Conservation (phyloP, 2,797 vertebrate species). For the Gallinago nigripennis region DNA sequence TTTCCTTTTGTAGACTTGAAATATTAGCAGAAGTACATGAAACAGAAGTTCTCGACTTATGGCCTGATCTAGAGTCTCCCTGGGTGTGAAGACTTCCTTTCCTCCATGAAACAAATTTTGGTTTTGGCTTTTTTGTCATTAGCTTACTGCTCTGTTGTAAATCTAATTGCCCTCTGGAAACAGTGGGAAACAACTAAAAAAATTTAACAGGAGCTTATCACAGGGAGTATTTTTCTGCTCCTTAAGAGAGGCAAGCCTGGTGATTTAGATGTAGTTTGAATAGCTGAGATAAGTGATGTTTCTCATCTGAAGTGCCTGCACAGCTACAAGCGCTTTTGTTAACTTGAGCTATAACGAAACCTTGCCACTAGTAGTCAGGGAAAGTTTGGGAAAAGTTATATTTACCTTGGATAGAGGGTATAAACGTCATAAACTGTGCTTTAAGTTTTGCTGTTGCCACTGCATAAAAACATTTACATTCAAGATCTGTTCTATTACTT, state of each 20-base stretch:
- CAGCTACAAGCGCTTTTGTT: not conserved
- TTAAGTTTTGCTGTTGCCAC: not conserved
- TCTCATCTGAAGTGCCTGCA: constrained; percentile 18
- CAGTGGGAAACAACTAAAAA: not conserved
- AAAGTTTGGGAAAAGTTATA: constrained; percentile 9
- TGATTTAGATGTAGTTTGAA: constrained; percentile 1
- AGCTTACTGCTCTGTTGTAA: not conserved
- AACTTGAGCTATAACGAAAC: constrained; percentile 19
- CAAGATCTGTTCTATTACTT: constrained; percentile 3
- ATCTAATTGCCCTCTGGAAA: not conserved
- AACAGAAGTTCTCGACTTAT: not conserved
- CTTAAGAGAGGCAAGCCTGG: not conserved
- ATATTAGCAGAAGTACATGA: not conserved
- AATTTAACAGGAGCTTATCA: not conserved
- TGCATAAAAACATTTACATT: not conserved
- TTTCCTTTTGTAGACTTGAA: not conserved
- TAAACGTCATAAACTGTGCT: not conserved
- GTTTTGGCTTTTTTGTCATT: not conserved
- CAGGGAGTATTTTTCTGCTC: not conserved
- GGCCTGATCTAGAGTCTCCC: not conserved
- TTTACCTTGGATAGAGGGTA: not conserved
- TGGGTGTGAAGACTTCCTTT: not conserved
- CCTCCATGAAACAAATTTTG: not conserved
- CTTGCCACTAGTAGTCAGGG: not conserved
- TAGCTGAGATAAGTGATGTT: constrained; percentile 8